Evolutionary conservation across 2,113 vertebrate species (phyloP).

Genomic region (Poecilia latipinna): DNA sequence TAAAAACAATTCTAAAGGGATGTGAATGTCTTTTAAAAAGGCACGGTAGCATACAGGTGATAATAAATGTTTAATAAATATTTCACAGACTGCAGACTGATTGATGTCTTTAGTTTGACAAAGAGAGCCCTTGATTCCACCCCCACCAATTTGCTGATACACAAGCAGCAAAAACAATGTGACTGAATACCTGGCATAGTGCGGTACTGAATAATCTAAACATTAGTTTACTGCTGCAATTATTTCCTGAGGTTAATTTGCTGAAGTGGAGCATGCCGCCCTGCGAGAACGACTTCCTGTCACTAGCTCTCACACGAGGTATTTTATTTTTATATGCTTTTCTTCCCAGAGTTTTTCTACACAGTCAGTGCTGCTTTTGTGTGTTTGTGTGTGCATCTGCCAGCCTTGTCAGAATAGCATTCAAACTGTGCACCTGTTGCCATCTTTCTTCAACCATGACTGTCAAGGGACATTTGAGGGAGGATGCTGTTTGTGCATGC

Average conservation of each 20-base stretch:
- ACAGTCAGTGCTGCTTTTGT: constrained; percentile 39
- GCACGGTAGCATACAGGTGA: background rate
- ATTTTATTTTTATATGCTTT: constrained; percentile 68
- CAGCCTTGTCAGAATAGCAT: constrained; percentile 80
- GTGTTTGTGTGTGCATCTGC: constrained; percentile 75
- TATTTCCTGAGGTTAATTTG: constrained; percentile 99
- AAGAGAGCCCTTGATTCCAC: constrained; percentile 25
- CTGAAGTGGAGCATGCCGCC: constrained; percentile 89
- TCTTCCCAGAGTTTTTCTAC: constrained; percentile 42
- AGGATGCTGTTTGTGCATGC: constrained; percentile 50
- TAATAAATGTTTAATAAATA: background rate
- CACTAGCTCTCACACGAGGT: constrained; percentile 86
- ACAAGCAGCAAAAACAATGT: constrained; percentile 74
- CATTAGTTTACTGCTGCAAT: constrained; percentile 99
- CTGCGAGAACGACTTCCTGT: constrained; percentile 91
- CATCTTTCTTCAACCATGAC: constrained; percentile 78
- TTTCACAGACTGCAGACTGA: constrained; percentile 3
- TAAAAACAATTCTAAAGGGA: background rate
- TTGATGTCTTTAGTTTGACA: constrained; percentile 28
- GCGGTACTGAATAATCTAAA: constrained; percentile 93
- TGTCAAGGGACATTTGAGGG: constrained; percentile 67
- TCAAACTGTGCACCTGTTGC: constrained; percentile 84
- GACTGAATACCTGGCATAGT: constrained; percentile 92
- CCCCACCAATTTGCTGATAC: constrained; percentile 23
- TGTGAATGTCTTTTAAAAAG: background rate